Conservation (phyloP, 2,888 invertebrate species). For the Amphimallon solstitiale region DNA sequence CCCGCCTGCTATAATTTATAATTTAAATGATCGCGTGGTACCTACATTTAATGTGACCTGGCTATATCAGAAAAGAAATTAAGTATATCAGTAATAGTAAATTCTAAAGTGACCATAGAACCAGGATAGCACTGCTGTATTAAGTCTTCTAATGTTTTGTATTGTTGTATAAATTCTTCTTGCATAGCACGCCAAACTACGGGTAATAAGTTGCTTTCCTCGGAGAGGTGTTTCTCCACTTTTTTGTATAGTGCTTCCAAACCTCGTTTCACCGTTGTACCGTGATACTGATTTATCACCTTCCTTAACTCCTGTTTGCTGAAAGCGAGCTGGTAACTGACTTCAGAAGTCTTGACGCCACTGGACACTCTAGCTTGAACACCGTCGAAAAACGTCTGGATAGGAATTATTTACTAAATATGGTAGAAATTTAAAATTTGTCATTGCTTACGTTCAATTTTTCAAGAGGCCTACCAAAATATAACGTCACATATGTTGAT, state of each 20-base stretch:
- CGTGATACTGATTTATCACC: conserved; percentile 94
- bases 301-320: conserved; percentile 96
- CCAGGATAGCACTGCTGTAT: conserved; percentile 97
- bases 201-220: conserved; percentile 92
- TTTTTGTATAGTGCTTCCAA: conserved; percentile 93
- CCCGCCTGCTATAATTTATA: too few species aligned
- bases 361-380: conserved; percentile 92
- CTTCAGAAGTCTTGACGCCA: conserved; percentile 96
- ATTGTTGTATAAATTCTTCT: conserved; percentile 97
- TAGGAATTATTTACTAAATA: background rate
- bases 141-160: conserved; percentile 90
- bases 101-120: conserved; percentile 92
- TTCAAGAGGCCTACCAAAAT: conserved; percentile 93
- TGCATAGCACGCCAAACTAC: conserved; percentile 99
- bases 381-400: conserved; percentile 95
- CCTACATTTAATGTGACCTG: conserved; percentile 78
- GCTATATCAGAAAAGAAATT: conserved; percentile 99
- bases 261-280: conserved; percentile 80
- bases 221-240: conserved; percentile 97
- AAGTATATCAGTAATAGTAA: conserved; percentile 94
- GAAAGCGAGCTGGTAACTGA: conserved; percentile 96
- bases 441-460: conserved; percentile 81
- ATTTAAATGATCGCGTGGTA: too few species aligned
- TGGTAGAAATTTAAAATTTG: background rate
- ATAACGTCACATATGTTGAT: conserved; percentile 90